Evolutionary conservation across 2,888 invertebrate genomes (phyloP).

Genomic region (Lithosia quadra): DNA sequence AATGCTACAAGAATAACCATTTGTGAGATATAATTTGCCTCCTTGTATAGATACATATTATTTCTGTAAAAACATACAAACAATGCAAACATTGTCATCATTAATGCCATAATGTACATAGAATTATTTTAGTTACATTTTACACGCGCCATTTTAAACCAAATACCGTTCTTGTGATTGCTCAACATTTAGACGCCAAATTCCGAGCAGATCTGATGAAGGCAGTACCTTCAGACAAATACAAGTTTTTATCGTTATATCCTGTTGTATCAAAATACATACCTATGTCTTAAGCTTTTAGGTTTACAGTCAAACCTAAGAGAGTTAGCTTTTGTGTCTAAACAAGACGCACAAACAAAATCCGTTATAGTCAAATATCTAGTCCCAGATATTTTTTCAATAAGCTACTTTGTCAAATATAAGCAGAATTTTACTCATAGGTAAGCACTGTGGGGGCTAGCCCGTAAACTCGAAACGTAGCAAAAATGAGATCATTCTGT

Average conservation of each 20-base stretch:
- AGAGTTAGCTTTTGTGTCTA: conserved; percentile 47
- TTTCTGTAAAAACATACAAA: conserved; percentile 28
- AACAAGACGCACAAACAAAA: conserved; percentile 69
- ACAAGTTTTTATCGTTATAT: conserved; percentile 28
- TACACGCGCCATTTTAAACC: conserved; percentile 63
- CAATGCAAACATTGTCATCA: conserved; percentile 38
- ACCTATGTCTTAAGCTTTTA: conserved; percentile 50
- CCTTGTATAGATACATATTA: conserved; percentile 22
- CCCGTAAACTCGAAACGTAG: conserved; percentile 46
- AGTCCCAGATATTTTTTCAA: conserved; percentile 78
- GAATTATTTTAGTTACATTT: conserved; percentile 52
- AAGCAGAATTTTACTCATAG: conserved; percentile 70
- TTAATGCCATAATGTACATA: conserved; percentile 55
- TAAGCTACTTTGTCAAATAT: conserved; percentile 69
- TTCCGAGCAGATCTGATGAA: conserved; percentile 40
- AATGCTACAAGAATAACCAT: conserved; percentile 4
- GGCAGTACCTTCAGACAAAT: conserved; percentile 20
- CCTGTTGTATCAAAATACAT: conserved; percentile 46
- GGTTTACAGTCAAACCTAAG: conserved; percentile 45
- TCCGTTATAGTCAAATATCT: conserved; percentile 82
- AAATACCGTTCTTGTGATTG: conserved; percentile 60
- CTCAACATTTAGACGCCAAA: conserved; percentile 52
- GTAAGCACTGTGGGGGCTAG: conserved; percentile 53
- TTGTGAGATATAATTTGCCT: conserved; percentile 29
- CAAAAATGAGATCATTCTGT: conserved; percentile 71